A percentile compares a stretch with the other conserved stretches of the same genome.
phyloP scores from a whole-genome alignment of 2,888 invertebrate genomes.

The Eilema sororculum region DNA sequence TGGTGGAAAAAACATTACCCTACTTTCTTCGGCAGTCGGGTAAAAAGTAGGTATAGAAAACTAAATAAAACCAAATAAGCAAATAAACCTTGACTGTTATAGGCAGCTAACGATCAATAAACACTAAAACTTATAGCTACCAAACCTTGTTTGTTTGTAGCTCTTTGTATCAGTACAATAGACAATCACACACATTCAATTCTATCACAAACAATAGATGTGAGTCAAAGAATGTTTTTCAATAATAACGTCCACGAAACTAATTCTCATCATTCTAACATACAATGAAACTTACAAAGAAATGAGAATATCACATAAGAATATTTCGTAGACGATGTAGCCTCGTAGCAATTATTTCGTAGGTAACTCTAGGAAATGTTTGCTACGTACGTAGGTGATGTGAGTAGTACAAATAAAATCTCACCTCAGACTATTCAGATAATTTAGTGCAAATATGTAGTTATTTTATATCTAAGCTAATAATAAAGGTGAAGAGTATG shows the following conservation, averaged over 20 bases:
- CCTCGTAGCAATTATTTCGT: slow-evolving; percentile 3
- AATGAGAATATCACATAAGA: neutral
- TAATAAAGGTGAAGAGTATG: neutral
- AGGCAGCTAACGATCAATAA: neutral
- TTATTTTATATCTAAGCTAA: neutral
- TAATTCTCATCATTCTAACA: neutral
- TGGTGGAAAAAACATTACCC: too few species aligned
- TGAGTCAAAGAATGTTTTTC: slow-evolving; percentile 3
- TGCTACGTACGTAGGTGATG: neutral
- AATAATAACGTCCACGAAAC: neutral
- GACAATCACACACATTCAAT: neutral
- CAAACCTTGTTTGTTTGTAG: neutral
- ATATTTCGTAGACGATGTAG: slow-evolving; percentile 1
- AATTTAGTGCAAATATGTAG: neutral
- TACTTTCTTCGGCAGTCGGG: too few species aligned
- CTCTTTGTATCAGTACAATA: slow-evolving; percentile 4
- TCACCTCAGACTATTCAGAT: neutral
- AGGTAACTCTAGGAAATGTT: neutral
- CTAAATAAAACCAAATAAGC: too few species aligned
- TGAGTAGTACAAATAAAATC: neutral
- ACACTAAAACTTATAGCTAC: neutral
- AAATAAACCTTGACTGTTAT: neutral
- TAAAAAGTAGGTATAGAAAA: too few species aligned
- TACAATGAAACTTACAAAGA: slow-evolving; percentile 3
- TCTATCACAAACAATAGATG: slow-evolving; percentile 2